Conservation (phyloP, 2,888 invertebrate genomes). For the Ichneumon xanthorius region DNA sequence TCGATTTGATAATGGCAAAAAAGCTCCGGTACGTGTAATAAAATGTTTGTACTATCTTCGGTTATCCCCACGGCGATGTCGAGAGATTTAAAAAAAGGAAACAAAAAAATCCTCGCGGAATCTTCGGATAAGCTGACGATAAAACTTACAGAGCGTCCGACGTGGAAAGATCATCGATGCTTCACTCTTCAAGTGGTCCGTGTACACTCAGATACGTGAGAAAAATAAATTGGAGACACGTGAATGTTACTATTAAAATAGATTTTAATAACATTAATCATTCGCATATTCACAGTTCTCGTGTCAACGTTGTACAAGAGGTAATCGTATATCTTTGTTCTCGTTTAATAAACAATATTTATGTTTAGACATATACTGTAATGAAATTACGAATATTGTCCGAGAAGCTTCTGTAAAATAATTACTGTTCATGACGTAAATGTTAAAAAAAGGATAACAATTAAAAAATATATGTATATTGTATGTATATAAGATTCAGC, state of each 20-base stretch:
- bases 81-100: neutral
- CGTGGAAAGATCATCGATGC: neutral
- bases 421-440: neutral
- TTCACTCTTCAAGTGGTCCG: neutral
- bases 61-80: neutral
- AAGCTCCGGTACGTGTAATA: neutral
- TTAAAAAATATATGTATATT: conserved; percentile 22
- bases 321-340: conserved; percentile 49
- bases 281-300: conserved; percentile 71
- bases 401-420: conserved; percentile 27
- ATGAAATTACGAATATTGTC: conserved; percentile 64
- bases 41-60: neutral
- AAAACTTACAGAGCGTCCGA: neutral
- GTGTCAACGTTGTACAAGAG: conserved; percentile 62
- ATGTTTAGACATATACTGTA: conserved; percentile 26
- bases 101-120: neutral
- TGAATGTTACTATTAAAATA: conserved; percentile 75
- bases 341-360: conserved; percentile 32
- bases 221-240: conserved; percentile 16
- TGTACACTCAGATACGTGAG: neutral
- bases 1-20: neutral
- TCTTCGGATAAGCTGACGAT: neutral
- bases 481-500: conserved; percentile 24
- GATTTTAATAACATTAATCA: conserved; percentile 77
- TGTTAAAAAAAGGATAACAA: conserved; percentile 8